Evolutionary conservation across 2,888 invertebrate genomes (phyloP), one percentile per base, ranked within the genome.

Genomic region (Cheiracanthium punctorium): DNA sequence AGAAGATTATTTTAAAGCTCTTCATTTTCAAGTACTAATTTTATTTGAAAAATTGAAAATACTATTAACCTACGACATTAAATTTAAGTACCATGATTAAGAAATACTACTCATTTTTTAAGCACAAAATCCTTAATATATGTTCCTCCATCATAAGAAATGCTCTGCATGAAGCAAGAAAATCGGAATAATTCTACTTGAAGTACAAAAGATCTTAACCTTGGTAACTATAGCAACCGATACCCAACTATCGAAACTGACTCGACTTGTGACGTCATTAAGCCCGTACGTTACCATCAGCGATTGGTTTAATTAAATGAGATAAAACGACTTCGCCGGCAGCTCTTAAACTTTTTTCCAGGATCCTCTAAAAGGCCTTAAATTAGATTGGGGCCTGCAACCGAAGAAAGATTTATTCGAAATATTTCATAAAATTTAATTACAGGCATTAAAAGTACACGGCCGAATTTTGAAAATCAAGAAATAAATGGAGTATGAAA

Each of bases 231-330:
- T 58, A 12, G 24, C 58, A 58, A 58, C 58, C 58, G 12, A 58
- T 58, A 58, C 12, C 24, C 24, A 24, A 24, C 58, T 17, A 58
- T 58, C 24, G 24, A 58, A 58, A 58, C 24, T 58, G 58, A 58
- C 58, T 58, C 58, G 58, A 58, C 58, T 58, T 24, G 20, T 58
- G 24, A 58, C 58, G 20, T 58, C 48, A 48, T 58, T 17, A 58
- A 4, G 24, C 24, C 24, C 24, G 20, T 58, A 58, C 24, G 58
- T 58, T 48, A 17, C 43, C 14, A 58, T n/a, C 58, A 24, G 7
- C 58, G 20, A 7, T 58, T 58, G 58, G 17, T 20, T 58, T 58
- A 58, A 58, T 58, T 58, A 58, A 58, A 58, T 58, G 58, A 24
- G 24, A 58, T 58, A 58, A 24, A 58, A 58, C 24, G 24, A 24